Evolutionary conservation across 2,113 vertebrate species (phyloP), one percentile per base, ranked within the genome.

Genomic region (Dolichotis patagonum): DNA sequence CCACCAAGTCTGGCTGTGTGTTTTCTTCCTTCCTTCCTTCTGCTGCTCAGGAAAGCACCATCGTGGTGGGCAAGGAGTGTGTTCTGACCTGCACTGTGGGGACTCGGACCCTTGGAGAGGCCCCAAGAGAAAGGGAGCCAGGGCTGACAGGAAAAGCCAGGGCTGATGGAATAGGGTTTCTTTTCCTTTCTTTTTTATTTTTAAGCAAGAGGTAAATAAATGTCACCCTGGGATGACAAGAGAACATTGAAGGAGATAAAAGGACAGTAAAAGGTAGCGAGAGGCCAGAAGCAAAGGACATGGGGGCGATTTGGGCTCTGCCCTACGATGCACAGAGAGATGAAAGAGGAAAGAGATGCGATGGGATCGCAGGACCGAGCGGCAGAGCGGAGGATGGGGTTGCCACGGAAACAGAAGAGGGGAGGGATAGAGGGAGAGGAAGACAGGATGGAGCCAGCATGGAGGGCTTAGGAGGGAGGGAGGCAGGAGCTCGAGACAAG

Each of bases 321-420:
- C 96, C 58, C 95, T 30, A 92, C 81, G 83, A 98, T 96, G 97
- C 98, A 97, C 97, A 97, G 97, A 97, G 95, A 98, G 98, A 99
- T 98, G 98, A 98, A 99, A 98, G 98, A 97, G 96, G 97, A 97
- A 97, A 97, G 96, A 98, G 98, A 98, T 97, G 98, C 98, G 98
- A 98, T 98, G 95, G 96, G 95, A 95, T 77, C 3, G 38, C 95
- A 93, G 98, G 97, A 98, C 97, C 38, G 93, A 98, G 98, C 95
- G 96, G 97, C 88, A 0, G 96, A 58, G 82, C 20, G 38, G 97
- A 98, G 98, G 98, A 98, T 96, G 98, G 98, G 88, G 98, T 99
- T 99, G 98, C 98, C 97, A 98, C 95, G 98, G 98, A 98, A 98
- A 99, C 98, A 7, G 98, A 98, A 94, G 97, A 97, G 97, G 98